phyloP scores from a whole-genome alignment of 2,797 vertebrate species.

The Morus bassanus region DNA sequence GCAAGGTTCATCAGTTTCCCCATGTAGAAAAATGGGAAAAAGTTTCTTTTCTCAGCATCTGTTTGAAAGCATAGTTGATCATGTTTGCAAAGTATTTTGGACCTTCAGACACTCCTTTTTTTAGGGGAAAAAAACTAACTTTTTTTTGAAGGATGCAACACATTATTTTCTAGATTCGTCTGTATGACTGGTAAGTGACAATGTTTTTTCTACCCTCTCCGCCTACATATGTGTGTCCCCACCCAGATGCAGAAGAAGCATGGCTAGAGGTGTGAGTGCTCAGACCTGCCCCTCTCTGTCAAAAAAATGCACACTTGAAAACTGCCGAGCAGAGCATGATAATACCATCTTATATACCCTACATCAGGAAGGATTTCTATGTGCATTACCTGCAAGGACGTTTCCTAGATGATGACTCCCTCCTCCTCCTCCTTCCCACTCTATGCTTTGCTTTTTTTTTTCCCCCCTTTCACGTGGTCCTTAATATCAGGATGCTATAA shows the following conservation, averaged over 20 bases:
- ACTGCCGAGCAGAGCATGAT: background rate
- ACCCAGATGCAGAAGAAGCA: background rate
- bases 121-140: background rate
- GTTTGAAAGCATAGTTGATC: background rate
- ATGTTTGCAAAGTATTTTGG: background rate
- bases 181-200: background rate
- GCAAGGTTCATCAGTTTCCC: background rate
- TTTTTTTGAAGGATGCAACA: background rate
- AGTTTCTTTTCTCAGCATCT: background rate
- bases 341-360: background rate
- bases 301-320: background rate
- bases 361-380: background rate
- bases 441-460: background rate
- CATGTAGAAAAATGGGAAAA: background rate
- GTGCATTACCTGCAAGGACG: background rate
- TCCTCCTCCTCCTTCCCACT: background rate
- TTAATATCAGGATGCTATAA: constrained; percentile 11
- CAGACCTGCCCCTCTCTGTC: background rate
- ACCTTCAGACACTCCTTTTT: background rate
- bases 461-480: background rate
- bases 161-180: background rate
- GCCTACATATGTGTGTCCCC: no score
- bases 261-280: background rate
- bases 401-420: background rate
- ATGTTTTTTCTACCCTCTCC: background rate